Evolutionary conservation across 2,797 vertebrate species (phyloP), one percentile per base, ranked within the genome.

Genomic region (Chaunax sp.): DNA sequence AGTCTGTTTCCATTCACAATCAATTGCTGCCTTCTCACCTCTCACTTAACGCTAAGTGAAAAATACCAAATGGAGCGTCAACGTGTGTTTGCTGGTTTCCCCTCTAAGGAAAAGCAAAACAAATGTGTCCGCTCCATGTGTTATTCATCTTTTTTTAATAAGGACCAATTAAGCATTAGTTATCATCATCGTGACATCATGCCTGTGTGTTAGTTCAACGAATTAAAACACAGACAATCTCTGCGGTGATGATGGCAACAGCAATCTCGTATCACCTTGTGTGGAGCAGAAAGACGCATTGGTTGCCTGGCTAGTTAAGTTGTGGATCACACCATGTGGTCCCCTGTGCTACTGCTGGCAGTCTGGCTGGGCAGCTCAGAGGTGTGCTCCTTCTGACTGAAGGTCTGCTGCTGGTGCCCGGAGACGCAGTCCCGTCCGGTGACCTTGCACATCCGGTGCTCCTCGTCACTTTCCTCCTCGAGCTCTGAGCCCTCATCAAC

Each of bases 271-370:
- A 49, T 72, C 50, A 23, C 47, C 63, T 59, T 57, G 52, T 61
- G 61, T 38, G 78, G 79, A 59, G 72, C 71, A 49, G 43, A 59
- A 60, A 73, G 70, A 69, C 46, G n/a, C 68, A 45, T 60, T 22
- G 52, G 47, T 46, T 64, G 73, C 79, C 82, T 69, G 78, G 78
- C 75, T 77, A 61, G 58, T 66, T 57, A 23, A 5, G 33, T 38
- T 46, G 53, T 41, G 20, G 64, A 40, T 95, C 93, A 95, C 82
- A 94, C 93, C 73, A 93, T 81, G 75, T 89, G 89, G 71, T 94
- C 93, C 61, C 81, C 93, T 3, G 87, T 78, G 81, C 85, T 86
- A 83, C 83, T 81, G 77, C 81, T 67, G 63, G 86, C 58, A 20
- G 81, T 72, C 71, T 88, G 89, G 80, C 77, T 45, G 25, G 85